Evolutionary conservation across 2,888 invertebrate genomes (phyloP), one percentile per base, ranked within the genome.

Genomic region (Xiphydria camelus): DNA sequence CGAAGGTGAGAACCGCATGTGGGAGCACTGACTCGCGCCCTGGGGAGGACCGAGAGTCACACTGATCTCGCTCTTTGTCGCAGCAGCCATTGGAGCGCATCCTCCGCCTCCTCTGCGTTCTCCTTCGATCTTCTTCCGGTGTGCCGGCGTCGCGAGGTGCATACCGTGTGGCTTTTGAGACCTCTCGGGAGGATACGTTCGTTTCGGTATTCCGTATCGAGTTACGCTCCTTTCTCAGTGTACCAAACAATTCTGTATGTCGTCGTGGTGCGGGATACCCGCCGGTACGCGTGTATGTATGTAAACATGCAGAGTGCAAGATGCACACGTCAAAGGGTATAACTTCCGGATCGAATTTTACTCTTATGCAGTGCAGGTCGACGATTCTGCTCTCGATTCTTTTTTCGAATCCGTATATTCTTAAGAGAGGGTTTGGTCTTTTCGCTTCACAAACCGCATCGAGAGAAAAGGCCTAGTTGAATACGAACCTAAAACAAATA

Each of bases 61-160:
- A 61, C 65, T 62, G 68, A 71, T 70, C 70, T 68, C 61, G 62
- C 65, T 66, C 68, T 71, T 71, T 69, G 71, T 68, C 66, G 63
- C 53, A 48, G 46, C 50, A 54, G 55, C 62, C 61, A 60, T 65
- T 63, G 54, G 62, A 66, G 66, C 62, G 62, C 61, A 64, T 61
- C 66, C 60, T 59, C 55, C 58, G 39, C 25, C 25, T 18, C 19
- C 19, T 35, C 43, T 31, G 26, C 20, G 17, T 18, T 10, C 20
- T n/a, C 14, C 21, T 26, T 19, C 21, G 14, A 15, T 46, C 51
- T 45, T 33, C 34, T 48, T 36, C 45, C 40, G 29, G 44, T 19
- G 29, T 26, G 37, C 38, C 38, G 32, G 9, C 23, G 54, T 61
- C 60, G 51, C 61, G 55, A 48, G 55, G 51, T 64, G 64, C 61